Evolutionary conservation across 2,888 invertebrate species (phyloP).

Genomic region (Pyrrhia umbra): DNA sequence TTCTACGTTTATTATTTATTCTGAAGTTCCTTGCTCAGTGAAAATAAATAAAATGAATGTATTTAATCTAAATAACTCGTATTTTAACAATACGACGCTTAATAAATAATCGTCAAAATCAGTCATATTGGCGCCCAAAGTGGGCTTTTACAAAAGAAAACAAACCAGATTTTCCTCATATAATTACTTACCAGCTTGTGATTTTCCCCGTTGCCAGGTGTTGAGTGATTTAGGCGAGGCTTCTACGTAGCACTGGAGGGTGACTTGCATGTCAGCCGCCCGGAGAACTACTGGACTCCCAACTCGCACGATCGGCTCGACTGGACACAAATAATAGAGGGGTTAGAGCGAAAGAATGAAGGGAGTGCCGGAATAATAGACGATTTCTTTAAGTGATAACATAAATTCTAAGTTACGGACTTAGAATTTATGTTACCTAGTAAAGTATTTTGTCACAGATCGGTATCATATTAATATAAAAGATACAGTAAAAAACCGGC

Average conservation of each 20-base stretch:
- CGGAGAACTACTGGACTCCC: conserved; percentile 95
- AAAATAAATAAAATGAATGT: too few relatives aligned
- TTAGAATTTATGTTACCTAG: too few relatives aligned
- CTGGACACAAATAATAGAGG: conserved; percentile 82
- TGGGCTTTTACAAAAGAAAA: not conserved
- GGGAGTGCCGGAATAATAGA: conserved; percentile 20
- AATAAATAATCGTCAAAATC: too few relatives aligned
- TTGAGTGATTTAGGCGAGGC: conserved; percentile 96
- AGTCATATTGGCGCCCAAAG: conserved; percentile 2
- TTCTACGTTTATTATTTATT: too few relatives aligned
- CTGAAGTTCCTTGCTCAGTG: too few relatives aligned
- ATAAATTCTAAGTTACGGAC: conserved; percentile 37
- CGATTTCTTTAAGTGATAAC: conserved; percentile 38
- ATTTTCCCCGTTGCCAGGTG: conserved; percentile 92
- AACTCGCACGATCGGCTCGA: conserved; percentile 95
- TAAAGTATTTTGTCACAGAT: conserved; percentile 30
- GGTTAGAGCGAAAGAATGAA: conserved; percentile 33
- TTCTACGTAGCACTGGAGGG: conserved; percentile 96
- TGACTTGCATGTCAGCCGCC: conserved; percentile 94
- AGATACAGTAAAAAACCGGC: not conserved
- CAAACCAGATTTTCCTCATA: not conserved
- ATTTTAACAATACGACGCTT: too few relatives aligned
- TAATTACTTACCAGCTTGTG: conserved; percentile 71
- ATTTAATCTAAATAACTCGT: too few relatives aligned
- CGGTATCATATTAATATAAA: conserved; percentile 13